Base-by-base conservation (phyloP, 2,888 invertebrate genomes). In the Drosophila paracracens region DNA sequence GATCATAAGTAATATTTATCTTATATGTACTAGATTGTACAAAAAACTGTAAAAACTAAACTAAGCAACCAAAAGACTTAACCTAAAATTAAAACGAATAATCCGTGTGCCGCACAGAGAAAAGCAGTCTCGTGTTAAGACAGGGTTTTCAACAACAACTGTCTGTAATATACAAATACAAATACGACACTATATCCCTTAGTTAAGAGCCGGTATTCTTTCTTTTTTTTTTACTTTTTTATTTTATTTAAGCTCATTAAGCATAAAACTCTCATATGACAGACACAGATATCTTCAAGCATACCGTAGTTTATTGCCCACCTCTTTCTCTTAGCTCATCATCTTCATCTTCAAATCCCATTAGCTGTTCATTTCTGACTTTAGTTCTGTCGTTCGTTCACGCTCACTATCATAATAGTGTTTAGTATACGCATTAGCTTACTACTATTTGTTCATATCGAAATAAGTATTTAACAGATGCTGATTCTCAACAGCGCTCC, bases 21-120 rank as follows among this genome's bases (percentile, higher is more conserved):
- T 66, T 70, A 74, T 66, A 79, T 88, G 86, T 88, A 82, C 83
- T 82, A 73, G 83, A 88, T 88, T 83, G 86, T 88, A 83, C 83
- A 80, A 43, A 48, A 33, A 33, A 33, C 29, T 36, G 10, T 36
- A 21, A 46, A 36, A 66, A 52, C 40, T 63, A 70, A 79, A 76
- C 31, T 70, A 73, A 80, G 70, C 75, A 69, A 46, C 46, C 62
- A 79, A 62, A 48, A 60, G 53, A 38, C 56, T 57, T 36, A 56
- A 66, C 46, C 50, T 51, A 67, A 56, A 33, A 35, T 51, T 13
- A 43, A 46, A 38, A 56, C 38, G 13, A n/a, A 27, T 33, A 48
- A 36, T 31, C 33, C 46, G 33, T 59, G 51, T 48, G 38, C 43
- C n/a, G 18, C 61, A 63, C 60, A 70, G 76, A 53, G 66, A 75